These are phyloP conservation scores for Halocynthia aurantium DNA, from an alignment of 23 tunicate genomes.

Conservation along the genomic window DNA sequence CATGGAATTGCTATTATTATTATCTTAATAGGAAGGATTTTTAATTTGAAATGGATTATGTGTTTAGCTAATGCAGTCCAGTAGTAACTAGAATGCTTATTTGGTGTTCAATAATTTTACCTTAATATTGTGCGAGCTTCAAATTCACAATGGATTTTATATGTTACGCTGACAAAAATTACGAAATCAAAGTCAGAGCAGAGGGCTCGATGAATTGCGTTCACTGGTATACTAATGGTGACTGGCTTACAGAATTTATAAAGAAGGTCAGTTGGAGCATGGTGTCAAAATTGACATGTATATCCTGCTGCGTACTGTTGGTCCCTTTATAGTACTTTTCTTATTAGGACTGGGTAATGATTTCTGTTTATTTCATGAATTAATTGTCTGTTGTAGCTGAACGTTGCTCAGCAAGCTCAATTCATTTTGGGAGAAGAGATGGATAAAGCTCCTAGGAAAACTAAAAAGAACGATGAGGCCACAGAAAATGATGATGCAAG, in stretches of 20 bases:
- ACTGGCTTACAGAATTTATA: conserved; percentile 52
- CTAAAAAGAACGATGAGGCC: not conserved
- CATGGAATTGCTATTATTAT: too few relatives aligned
- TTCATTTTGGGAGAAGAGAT: conserved; percentile 49
- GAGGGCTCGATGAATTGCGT: conserved; percentile 28
- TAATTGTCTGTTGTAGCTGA: conserved; percentile 44
- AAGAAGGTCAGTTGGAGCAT: conserved; percentile 20
- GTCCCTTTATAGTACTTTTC: too few relatives aligned
- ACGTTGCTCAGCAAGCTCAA: conserved; percentile 72
- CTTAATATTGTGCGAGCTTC: too few relatives aligned
- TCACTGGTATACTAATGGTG: conserved; percentile 47
- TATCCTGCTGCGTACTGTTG: not conserved
- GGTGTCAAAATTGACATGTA: not conserved
- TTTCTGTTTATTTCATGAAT: not conserved
- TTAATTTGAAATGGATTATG: too few relatives aligned
- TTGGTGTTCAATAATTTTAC: too few relatives aligned
- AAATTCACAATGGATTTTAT: conserved; percentile 29
- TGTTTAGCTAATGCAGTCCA: too few relatives aligned
- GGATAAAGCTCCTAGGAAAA: conserved; percentile 1
- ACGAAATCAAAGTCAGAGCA: conserved; percentile 29
- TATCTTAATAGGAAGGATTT: too few relatives aligned
- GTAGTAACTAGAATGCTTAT: too few relatives aligned
- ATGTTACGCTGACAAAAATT: conserved; percentile 22
- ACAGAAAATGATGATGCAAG: not conserved
- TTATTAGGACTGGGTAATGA: not conserved